Base-by-base conservation (phyloP, 2,888 invertebrate genomes). In the Morpho helenor region DNA sequence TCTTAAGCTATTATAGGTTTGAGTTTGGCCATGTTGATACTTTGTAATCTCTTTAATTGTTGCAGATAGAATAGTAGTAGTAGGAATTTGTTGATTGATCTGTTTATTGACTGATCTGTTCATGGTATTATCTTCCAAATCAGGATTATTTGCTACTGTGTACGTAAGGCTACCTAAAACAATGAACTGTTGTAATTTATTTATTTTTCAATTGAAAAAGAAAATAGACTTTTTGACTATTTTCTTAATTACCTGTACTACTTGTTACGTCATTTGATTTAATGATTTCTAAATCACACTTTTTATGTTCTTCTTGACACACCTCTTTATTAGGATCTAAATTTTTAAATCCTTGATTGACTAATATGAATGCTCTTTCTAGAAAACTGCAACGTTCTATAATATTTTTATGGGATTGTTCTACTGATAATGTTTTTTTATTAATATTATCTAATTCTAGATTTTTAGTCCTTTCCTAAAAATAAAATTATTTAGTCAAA, bases 261-360 rank as follows among this genome's bases (percentile, higher is more conserved):
- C 63, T 74, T 41, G 76, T 72, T 23, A 86, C 85, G 57, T 83
- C 79, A 46, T 87, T 85, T n/a, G 84, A 85, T 40, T 71, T 69
- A 51, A 84, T 53, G 65, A 87, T 84, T 76, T 87, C 81, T 53
- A 84, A 56, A 66, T 81, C 70, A 46, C 80, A 65, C 49, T 74
- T 72, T 39, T 66, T 53, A 4, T 65, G 53, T 46, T 66, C 66
- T 39, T 71, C 62, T 51, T 68, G 63, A 9, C 64, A 63, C 61
- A 49, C 62, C 66, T 62, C 62, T 22, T 65, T 62, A 10, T 64
- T 43, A 22, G 52, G 51, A 8, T 69, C 57, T 61, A 23, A 42
- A n/a, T 75, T 76, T 59, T 77, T 77, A 62, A 84, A 81, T 3
- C 79, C 81, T 66, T 84, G 85, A 70, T 83, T 90, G 7, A 87